A percentile compares a stretch with the other conserved stretches of the same genome.
phyloP scores from a whole-genome alignment of 2,113 vertebrate species.

The Dunckerocampus dactyliophorus region DNA sequence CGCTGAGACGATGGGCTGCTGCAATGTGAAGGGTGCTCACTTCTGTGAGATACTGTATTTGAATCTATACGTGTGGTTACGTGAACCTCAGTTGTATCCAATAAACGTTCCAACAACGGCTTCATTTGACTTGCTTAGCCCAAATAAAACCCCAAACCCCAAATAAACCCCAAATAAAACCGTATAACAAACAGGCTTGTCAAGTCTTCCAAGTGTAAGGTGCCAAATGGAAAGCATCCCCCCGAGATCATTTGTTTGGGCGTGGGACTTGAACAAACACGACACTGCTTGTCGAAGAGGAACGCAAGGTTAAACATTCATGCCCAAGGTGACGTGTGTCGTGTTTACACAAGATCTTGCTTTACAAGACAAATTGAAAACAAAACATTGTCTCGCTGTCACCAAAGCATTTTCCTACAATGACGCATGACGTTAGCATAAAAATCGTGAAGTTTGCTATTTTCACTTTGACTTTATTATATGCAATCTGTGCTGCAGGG shows the following conservation, averaged over 20 bases:
- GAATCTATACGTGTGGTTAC: neutral
- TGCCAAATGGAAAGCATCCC: neutral
- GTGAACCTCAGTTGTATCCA: neutral
- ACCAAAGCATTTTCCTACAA: constrained; percentile 1
- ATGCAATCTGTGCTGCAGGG: no score
- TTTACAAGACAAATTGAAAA: constrained; percentile 50
- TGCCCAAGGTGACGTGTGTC: constrained; percentile 13
- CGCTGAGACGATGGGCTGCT: no score
- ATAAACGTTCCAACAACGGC: neutral
- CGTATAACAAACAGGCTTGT: neutral
- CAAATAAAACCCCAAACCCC: no score
- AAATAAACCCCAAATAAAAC: no score
- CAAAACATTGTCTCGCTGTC: neutral
- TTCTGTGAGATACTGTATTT: no score
- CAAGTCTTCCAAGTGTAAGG: neutral
- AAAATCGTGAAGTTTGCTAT: no score
- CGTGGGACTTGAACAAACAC: constrained; percentile 12
- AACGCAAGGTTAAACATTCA: constrained; percentile 23
- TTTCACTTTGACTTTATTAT: no score
- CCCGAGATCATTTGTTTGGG: constrained; percentile 33
- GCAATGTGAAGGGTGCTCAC: no score
- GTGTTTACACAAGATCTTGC: constrained; percentile 37
- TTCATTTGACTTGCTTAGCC: neutral
- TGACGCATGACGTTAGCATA: neutral
- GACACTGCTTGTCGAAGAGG: constrained; percentile 8